Percentiles rank a stretch among this genome's conserved stretches.
phyloP scores from a whole-genome alignment of 2,797 vertebrate species.

The Lateolabrax maculatus region DNA sequence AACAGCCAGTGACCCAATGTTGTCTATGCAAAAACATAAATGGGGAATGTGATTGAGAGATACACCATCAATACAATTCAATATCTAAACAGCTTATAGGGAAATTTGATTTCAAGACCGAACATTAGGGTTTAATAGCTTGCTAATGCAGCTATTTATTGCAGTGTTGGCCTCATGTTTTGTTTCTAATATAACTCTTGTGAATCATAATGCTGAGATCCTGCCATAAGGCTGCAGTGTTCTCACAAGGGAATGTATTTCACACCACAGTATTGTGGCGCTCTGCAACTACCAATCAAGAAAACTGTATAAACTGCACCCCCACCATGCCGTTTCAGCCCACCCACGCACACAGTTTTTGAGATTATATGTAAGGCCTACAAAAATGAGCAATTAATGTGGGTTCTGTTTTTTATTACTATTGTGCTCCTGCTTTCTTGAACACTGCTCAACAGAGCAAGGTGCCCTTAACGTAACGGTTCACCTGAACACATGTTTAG shows the following conservation, averaged over 20 bases:
- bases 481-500: slow-evolving; percentile 49
- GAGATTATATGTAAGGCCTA: background rate
- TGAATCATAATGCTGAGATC: slow-evolving; percentile 12
- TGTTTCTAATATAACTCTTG: background rate
- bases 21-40: background rate
- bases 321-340: background rate
- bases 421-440: background rate
- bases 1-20: background rate
- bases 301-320: slow-evolving; percentile 5
- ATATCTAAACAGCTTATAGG: background rate
- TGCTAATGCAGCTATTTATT: background rate
- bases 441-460: background rate
- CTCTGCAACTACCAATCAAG: slow-evolving; percentile 32
- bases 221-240: slow-evolving; percentile 22
- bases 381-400: slow-evolving; percentile 10
- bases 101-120: background rate
- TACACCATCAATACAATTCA: too few species aligned
- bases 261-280: slow-evolving; percentile 1
- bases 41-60: background rate
- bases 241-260: slow-evolving; percentile 16
- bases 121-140: background rate
- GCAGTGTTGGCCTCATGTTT: background rate
- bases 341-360: background rate
- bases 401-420: background rate
- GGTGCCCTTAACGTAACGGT: too few species aligned